Evolutionary conservation across 2,797 vertebrate species (phyloP).

Genomic region (Periparus ater): DNA sequence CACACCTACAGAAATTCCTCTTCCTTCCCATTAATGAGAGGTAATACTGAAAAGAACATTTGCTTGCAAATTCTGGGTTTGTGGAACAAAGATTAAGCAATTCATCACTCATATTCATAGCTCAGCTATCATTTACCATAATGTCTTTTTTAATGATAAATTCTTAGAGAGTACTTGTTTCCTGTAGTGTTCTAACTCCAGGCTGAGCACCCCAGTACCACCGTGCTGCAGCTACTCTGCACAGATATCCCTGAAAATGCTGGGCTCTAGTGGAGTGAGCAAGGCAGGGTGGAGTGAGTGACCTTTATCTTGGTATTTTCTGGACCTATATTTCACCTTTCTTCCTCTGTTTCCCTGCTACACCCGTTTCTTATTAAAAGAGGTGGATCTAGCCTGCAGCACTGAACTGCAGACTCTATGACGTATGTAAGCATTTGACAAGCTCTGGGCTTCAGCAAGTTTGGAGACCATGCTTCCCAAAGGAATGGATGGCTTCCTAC

Average conservation of each 20-base stretch:
- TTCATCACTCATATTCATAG: no score
- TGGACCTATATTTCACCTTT: not conserved
- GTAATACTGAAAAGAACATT: not conserved
- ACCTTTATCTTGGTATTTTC: not conserved
- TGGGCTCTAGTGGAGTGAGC: not conserved
- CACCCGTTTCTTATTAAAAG: not conserved
- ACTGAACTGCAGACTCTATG: rapidly evolving
- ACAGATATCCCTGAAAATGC: rapidly evolving
- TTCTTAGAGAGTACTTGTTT: not conserved
- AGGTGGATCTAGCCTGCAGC: not conserved
- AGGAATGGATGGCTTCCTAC: not conserved
- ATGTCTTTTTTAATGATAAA: not conserved
- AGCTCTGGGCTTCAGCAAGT: not conserved
- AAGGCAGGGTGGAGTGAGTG: not conserved
- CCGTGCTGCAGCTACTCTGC: not conserved
- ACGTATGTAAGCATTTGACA: not conserved
- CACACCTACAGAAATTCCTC: not conserved
- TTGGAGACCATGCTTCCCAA: not conserved
- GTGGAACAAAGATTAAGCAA: not conserved
- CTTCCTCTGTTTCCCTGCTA: not conserved
- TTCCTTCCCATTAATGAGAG: not conserved
- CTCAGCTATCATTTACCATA: not conserved
- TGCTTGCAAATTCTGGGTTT: not conserved
- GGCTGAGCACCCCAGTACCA: not conserved
- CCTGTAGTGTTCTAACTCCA: not conserved